Conservation (phyloP, 2,113 vertebrate species). For the Pachyramphus minor region DNA sequence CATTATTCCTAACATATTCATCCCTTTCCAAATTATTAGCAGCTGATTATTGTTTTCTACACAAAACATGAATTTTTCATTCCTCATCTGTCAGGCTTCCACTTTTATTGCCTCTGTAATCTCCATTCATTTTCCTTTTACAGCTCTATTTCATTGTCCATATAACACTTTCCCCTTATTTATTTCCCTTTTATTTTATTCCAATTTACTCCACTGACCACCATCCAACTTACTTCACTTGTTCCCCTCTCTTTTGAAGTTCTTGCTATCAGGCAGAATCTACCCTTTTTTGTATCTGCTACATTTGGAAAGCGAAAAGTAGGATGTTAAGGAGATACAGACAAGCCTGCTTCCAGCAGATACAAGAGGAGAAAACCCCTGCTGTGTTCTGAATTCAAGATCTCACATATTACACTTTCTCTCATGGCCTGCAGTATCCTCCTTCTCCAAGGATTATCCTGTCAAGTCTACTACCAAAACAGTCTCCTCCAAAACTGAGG, state of each 20-base stretch:
- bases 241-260: neutral
- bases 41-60: neutral
- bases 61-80: neutral
- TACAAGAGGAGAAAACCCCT: neutral
- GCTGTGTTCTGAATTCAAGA: neutral
- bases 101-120: neutral
- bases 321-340: neutral
- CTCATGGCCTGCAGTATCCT: neutral
- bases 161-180: neutral
- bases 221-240: neutral
- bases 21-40: neutral
- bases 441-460: neutral
- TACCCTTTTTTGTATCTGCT: neutral
- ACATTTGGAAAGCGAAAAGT: neutral
- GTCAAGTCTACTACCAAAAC: neutral
- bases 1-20: neutral
- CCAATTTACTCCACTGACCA: neutral
- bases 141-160: neutral
- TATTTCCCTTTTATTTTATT: neutral
- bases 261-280: neutral
- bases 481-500: neutral
- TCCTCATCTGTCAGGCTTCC: neutral
- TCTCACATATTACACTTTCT: neutral
- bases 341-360: neutral
- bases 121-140: neutral